A percentile compares a stretch with the other conserved stretches of the same genome.
Evolutionary conservation across 2,888 invertebrate genomes (phyloP).

Genomic region (Mythimna vitellina): DNA sequence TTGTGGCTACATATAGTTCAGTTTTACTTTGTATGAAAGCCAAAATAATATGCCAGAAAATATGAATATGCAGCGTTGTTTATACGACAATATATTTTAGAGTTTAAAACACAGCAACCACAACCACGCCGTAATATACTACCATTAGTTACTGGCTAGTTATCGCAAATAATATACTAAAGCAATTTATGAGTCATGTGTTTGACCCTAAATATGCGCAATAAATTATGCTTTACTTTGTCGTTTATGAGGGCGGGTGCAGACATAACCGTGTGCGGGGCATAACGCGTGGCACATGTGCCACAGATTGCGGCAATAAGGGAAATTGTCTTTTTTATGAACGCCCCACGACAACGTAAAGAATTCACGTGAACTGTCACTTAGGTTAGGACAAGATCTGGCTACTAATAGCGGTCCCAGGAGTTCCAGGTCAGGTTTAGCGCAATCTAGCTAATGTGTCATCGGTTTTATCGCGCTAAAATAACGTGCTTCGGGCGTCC

Average conservation of each 20-base stretch:
- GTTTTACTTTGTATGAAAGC: constrained; percentile 11
- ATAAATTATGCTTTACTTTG: constrained; percentile 90
- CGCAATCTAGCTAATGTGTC: constrained; percentile 53
- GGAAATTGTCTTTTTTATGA: constrained; percentile 91
- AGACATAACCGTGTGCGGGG: constrained; percentile 85
- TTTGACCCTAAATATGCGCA: constrained; percentile 89
- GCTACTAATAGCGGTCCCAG: constrained; percentile 60
- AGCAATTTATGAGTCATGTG: constrained; percentile 85
- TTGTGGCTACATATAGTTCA: background rate
- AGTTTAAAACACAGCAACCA: constrained; percentile 55
- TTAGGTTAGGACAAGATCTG: constrained; percentile 71
- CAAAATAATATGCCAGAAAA: constrained; percentile 5
- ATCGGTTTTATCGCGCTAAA: constrained; percentile 50
- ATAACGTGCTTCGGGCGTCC: constrained; percentile 44
- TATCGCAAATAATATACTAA: constrained; percentile 81
- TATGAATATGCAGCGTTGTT: constrained; percentile 32
- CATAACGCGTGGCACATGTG: constrained; percentile 85
- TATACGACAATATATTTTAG: constrained; percentile 46
- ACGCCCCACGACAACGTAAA: constrained; percentile 85
- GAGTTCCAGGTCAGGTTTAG: constrained; percentile 37
- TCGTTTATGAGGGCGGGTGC: constrained; percentile 89
- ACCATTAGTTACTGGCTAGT: constrained; percentile 71
- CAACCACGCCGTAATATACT: constrained; percentile 60
- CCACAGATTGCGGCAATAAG: constrained; percentile 90
- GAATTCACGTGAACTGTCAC: constrained; percentile 80